Evolutionary conservation across 1,140 invertebrate species (phyloP).

Genomic region (Halesus radiatus): DNA sequence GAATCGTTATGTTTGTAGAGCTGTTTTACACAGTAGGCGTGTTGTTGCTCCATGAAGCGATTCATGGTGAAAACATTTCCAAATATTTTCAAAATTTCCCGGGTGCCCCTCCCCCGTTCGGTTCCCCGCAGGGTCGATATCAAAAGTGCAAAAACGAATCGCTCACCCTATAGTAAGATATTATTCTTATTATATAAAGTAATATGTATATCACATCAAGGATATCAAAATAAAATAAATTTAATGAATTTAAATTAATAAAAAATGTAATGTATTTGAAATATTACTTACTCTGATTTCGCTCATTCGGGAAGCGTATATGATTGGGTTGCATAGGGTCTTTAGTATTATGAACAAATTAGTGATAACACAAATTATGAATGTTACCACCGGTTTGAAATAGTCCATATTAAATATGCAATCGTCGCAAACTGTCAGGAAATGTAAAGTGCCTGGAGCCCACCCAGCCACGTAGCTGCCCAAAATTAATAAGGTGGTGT

Average conservation of each 20-base stretch:
- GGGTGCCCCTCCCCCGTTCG: too few relatives aligned
- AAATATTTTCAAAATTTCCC: too few relatives aligned
- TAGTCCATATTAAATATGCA: conserved; percentile 62
- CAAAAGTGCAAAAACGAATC: too few relatives aligned
- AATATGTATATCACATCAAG: too few relatives aligned
- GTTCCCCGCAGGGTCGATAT: too few relatives aligned
- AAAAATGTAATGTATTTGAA: background rate
- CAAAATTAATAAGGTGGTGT: conserved; percentile 78
- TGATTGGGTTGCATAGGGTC: conserved; percentile 77
- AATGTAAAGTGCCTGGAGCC: conserved; percentile 74
- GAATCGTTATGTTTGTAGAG: too few relatives aligned
- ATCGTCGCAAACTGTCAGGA: conserved; percentile 70
- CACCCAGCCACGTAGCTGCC: conserved; percentile 78
- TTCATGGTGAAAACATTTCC: too few relatives aligned
- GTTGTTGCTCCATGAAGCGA: too few relatives aligned
- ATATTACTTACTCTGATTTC: conserved; percentile 71
- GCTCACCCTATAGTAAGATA: too few relatives aligned
- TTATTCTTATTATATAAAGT: too few relatives aligned
- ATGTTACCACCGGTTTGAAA: conserved; percentile 50
- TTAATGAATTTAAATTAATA: too few relatives aligned
- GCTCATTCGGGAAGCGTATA: conserved; percentile 78
- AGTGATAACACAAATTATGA: conserved; percentile 59
- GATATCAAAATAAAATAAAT: background rate
- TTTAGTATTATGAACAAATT: conserved; percentile 76
- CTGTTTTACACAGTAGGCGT: too few relatives aligned